Evolutionary conservation across 1,140 invertebrate species (phyloP).

Genomic region (Bursaphelenchus mucronatus): DNA sequence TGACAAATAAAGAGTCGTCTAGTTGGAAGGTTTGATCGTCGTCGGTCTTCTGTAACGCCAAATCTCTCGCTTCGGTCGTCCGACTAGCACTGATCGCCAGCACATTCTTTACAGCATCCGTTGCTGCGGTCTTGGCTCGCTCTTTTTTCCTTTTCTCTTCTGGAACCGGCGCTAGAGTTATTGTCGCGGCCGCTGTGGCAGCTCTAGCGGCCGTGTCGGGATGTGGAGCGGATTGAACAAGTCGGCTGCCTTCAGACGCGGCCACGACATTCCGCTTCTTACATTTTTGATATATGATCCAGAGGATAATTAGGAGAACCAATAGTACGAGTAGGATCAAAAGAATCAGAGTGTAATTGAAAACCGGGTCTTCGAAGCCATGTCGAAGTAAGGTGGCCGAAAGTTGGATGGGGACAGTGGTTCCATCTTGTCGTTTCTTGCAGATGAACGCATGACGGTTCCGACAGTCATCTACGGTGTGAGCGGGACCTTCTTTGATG

Average conservation of each 20-base stretch:
- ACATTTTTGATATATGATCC: slow-evolving; percentile 22
- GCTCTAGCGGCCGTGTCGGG: neutral
- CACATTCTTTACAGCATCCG: slow-evolving; percentile 14
- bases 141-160: neutral
- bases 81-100: neutral
- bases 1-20: neutral
- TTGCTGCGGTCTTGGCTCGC: slow-evolving; percentile 5
- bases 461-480: slow-evolving; percentile 38
- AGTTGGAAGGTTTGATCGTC: slow-evolving; percentile 5
- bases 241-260: neutral
- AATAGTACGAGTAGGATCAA: slow-evolving; percentile 17
- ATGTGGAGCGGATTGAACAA: neutral
- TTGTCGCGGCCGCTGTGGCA: slow-evolving; percentile 3
- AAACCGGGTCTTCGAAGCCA: slow-evolving; percentile 25
- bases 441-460: slow-evolving; percentile 27
- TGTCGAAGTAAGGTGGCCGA: slow-evolving; percentile 19
- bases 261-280: slow-evolving; percentile 5
- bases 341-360: slow-evolving; percentile 23
- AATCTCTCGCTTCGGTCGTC: slow-evolving; percentile 2
- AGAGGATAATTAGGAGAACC: slow-evolving; percentile 21
- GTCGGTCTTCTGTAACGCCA: slow-evolving; percentile 6
- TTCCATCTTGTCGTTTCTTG: slow-evolving; percentile 30
- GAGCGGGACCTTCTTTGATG: slow-evolving; percentile 23
- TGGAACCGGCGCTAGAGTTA: too few relatives aligned
- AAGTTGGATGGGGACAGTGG: slow-evolving; percentile 21